phyloP scores from a whole-genome alignment of 2,888 invertebrate species.

The Drosophila algonquin region DNA sequence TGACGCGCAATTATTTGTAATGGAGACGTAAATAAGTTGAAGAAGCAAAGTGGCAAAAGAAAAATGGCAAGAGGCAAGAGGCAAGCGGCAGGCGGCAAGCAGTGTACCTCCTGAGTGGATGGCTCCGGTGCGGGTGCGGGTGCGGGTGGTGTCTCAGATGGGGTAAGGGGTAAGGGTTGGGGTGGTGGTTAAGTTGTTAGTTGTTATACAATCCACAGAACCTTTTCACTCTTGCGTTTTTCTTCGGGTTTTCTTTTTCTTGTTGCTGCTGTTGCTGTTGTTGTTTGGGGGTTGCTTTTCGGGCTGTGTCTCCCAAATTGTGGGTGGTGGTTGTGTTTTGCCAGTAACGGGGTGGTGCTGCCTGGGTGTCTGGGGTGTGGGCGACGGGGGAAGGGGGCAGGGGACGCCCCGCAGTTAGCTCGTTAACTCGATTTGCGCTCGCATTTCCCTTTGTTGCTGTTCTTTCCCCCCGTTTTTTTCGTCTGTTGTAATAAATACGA shows the following conservation, averaged over 20 bases:
- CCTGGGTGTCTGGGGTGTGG: background rate
- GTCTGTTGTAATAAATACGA: conserved; percentile 71
- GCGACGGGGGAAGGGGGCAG: conserved; percentile 13
- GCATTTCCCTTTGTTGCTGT: conserved; percentile 32
- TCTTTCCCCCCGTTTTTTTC: background rate
- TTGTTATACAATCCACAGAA: conserved; percentile 68
- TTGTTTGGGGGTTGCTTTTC: conserved; percentile 61
- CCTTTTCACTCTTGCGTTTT: conserved; percentile 52
- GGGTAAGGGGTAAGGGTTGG: conserved; percentile 1
- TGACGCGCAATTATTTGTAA: conserved; percentile 83
- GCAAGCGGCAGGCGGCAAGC: conserved; percentile 13
- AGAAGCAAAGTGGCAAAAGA: conserved; percentile 78
- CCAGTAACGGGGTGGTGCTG: conserved; percentile 10
- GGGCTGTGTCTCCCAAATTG: conserved; percentile 13
- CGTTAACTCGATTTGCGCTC: conserved; percentile 77
- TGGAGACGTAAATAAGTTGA: conserved; percentile 81
- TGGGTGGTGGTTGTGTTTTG: conserved; percentile 17
- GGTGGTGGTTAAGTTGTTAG: conserved; percentile 70
- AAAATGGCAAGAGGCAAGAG: conserved; percentile 55
- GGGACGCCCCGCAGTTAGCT: conserved; percentile 72
- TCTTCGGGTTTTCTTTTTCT: conserved; percentile 32
- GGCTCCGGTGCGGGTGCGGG: conserved; percentile 4
- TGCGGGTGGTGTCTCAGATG: background rate
- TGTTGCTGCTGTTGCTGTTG: background rate
- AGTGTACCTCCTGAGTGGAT: background rate